phyloP scores from a whole-genome alignment of 2,113 vertebrate genomes.

The Amphiprion percula region DNA sequence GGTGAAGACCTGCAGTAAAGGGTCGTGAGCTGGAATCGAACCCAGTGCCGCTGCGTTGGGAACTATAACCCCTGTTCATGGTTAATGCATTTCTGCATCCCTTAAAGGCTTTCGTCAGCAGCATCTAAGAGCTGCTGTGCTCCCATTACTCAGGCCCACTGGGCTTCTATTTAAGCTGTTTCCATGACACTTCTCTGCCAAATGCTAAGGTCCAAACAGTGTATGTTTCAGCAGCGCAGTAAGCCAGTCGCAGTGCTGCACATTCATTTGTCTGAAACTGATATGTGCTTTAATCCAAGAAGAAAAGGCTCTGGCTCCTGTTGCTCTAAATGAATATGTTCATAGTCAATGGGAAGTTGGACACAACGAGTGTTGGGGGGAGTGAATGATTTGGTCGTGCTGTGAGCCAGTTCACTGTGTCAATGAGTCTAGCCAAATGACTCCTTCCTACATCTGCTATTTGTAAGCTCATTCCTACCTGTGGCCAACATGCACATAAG shows the following conservation, averaged over 20 bases:
- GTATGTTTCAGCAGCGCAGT: conserved; percentile 48
- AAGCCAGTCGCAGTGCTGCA: conserved; percentile 39
- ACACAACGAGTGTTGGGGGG: conserved; percentile 63
- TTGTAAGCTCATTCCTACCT: conserved; percentile 67
- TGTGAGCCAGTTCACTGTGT: conserved; percentile 69
- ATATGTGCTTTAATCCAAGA: conserved; percentile 50
- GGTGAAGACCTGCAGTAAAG: too few relatives aligned
- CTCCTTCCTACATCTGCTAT: conserved; percentile 76
- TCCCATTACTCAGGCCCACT: conserved; percentile 60
- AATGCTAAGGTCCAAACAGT: conserved; percentile 50
- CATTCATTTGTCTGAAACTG: conserved; percentile 39
- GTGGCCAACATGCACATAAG: conserved; percentile 71
- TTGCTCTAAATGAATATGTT: conserved; percentile 66
- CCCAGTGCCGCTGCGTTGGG: too few relatives aligned
- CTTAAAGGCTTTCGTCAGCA: conserved; percentile 37
- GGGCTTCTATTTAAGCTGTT: conserved; percentile 66
- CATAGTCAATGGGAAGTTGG: conserved; percentile 74
- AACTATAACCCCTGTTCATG: too few relatives aligned
- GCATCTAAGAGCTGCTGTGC: conserved; percentile 59
- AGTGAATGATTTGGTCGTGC: conserved; percentile 63
- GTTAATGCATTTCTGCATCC: conserved; percentile 54
- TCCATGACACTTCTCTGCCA: conserved; percentile 54
- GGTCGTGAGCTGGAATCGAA: too few relatives aligned
- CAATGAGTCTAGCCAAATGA: conserved; percentile 67
- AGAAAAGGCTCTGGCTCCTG: conserved; percentile 68